phyloP scores from a whole-genome alignment of 2,113 vertebrate genomes.

The Leuciscus idus region DNA sequence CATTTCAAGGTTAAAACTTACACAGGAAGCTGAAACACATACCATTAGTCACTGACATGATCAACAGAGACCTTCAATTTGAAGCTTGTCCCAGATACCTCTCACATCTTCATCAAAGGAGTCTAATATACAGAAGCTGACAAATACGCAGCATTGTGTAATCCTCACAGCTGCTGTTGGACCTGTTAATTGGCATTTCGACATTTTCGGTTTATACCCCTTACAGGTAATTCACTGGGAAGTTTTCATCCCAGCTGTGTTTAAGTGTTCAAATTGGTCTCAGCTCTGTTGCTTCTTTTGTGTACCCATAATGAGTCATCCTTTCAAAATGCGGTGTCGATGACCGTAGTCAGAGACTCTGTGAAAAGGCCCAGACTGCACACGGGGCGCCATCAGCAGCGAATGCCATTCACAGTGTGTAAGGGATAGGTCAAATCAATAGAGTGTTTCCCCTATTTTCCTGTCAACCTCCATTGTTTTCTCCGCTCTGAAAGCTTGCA shows the following conservation, averaged over 20 bases:
- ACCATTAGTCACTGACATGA: background rate
- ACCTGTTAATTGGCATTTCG: slow-evolving; percentile 55
- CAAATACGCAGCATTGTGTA: background rate
- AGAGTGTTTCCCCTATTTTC: slow-evolving; percentile 56
- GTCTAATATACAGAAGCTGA: slow-evolving; percentile 23
- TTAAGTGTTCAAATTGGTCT: slow-evolving; percentile 45
- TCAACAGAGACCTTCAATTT: background rate
- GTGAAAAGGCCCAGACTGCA: slow-evolving; percentile 62
- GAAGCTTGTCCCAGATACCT: background rate
- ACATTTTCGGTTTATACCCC: slow-evolving; percentile 44
- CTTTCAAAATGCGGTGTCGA: slow-evolving; percentile 59
- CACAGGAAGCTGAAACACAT: background rate
- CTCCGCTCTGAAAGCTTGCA: slow-evolving; percentile 57
- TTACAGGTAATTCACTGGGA: slow-evolving; percentile 37
- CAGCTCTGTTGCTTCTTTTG: slow-evolving; percentile 60
- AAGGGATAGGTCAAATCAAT: slow-evolving; percentile 72
- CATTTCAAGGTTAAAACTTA: background rate
- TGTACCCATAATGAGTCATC: slow-evolving; percentile 53
- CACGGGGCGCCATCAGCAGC: slow-evolving; percentile 60
- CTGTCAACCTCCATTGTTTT: slow-evolving; percentile 66
- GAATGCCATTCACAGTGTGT: slow-evolving; percentile 66
- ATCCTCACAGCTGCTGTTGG: slow-evolving; percentile 52
- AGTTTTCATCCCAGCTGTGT: slow-evolving; percentile 51
- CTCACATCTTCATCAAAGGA: slow-evolving; percentile 27
- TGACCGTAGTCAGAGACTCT: slow-evolving; percentile 61